Conservation (phyloP, 2,113 vertebrate species). For the Pelecanoides urinatrix region DNA sequence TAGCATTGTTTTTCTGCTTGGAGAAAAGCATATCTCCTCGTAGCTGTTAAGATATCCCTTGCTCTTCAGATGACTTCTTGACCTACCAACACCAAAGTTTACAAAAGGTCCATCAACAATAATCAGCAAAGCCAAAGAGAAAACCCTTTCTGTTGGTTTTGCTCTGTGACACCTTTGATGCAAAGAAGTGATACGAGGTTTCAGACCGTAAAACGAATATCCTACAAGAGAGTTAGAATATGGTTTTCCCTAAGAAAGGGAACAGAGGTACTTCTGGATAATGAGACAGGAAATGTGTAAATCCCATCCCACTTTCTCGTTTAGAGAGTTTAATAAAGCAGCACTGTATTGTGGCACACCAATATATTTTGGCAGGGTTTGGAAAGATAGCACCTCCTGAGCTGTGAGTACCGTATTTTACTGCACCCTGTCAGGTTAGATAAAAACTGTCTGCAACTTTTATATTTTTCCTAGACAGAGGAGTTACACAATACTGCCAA, state of each 20-base stretch:
- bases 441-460: constrained; percentile 55
- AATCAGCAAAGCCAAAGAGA: not conserved
- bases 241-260: not conserved
- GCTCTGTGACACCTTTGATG: not conserved
- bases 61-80: not conserved
- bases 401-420: not conserved
- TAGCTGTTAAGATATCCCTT: not conserved
- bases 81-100: not conserved
- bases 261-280: not conserved
- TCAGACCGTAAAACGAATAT: not conserved
- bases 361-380: constrained; percentile 20
- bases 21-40: not conserved
- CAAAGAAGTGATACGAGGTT: not conserved
- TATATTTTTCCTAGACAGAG: constrained; percentile 40
- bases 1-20: not conserved
- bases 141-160: not conserved
- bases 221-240: not conserved
- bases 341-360: not conserved
- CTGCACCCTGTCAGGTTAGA: constrained; percentile 19
- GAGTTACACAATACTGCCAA: not conserved
- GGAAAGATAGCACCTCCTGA: constrained; percentile 39
- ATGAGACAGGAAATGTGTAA: constrained; percentile 3
- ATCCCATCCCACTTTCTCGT: not conserved
- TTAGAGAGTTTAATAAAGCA: constrained; percentile 41
- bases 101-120: not conserved